Base-by-base conservation (phyloP, 2,113 vertebrate species). In the Oreotrochilus melanogaster region DNA sequence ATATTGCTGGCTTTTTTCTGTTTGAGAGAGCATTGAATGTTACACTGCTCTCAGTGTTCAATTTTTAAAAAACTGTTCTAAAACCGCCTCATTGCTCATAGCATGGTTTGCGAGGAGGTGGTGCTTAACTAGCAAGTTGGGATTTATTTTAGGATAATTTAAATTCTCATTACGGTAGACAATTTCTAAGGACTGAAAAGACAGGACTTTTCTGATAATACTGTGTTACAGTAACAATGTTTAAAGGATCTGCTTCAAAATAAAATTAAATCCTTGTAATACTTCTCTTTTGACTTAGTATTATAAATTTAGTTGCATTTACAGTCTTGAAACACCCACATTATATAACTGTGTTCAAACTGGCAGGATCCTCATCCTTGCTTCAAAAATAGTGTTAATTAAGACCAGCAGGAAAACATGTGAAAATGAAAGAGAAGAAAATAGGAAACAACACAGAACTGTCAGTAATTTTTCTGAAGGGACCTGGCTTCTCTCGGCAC, bases 241-340 rank as follows among this genome's bases (percentile, higher is more conserved):
- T 89, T 93, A 96, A 96, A 93, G 48, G 48, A 71, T 70, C 64
- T 80, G 30, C 14, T 86, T 92, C 69, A 71, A 78, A 94, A 91
- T 80, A 94, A 93, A 93, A 92, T 78, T 73, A 90, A 96, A 80
- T 48, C 53, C 43, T 80, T 81, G 37, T 89, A 86, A 91, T 95
- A 86, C 76, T 51, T 95, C 69, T 91, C 43, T 91, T 88, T 94
- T 78, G 51, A 84, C 89, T 93, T 90, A 1, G 11, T 39, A 35
- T 86, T 91, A 71, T 74, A 88, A 95, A 89, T 85, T 48, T n/a
- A 89, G 79, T 94, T 95, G 88, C 88, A 84, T 82, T 90, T 95
- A 74, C 56, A 78, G 69, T 84, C 83, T 89, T 81, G 80, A 89
- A 91, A 93, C 78, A 94, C 57, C 61, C n/a, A 89, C 57, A 24